Percentiles rank a stretch among this genome's conserved stretches.
phyloP scores from a whole-genome alignment of 1,140 invertebrate species.

The Ptiloglossa arizonensis region DNA sequence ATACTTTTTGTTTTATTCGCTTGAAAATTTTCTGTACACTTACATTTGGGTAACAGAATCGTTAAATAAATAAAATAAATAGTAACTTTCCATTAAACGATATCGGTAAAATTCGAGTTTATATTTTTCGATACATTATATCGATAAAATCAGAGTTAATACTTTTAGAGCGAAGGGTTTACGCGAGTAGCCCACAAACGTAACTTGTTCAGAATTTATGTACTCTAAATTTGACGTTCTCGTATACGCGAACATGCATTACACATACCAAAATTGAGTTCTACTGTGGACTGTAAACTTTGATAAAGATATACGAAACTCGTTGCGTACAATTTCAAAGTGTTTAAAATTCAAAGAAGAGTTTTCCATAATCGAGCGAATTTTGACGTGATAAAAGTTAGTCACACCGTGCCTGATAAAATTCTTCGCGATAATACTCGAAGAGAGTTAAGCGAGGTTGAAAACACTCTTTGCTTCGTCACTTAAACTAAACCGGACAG shows the following conservation, averaged over 20 bases:
- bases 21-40: no score
- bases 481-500: background rate
- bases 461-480: background rate
- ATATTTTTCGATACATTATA: background rate
- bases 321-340: background rate
- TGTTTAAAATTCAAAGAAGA: constrained; percentile 44
- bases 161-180: background rate
- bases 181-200: background rate
- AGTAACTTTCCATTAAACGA: no score
- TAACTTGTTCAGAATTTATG: constrained; percentile 1
- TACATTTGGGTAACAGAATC: no score
- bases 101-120: no score
- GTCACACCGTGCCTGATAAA: background rate
- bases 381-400: constrained; percentile 28
- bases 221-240: background rate
- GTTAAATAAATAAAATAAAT: no score
- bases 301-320: background rate
- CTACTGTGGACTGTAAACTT: constrained; percentile 10
- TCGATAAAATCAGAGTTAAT: constrained; percentile 2
- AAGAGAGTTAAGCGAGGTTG: background rate
- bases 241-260: background rate
- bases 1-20: no score
- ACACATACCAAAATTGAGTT: constrained; percentile 9
- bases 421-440: background rate
- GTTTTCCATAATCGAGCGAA: constrained; percentile 36